Evolutionary conservation across 1,140 invertebrate species (phyloP).

Genomic region (Theocolax elegans): DNA sequence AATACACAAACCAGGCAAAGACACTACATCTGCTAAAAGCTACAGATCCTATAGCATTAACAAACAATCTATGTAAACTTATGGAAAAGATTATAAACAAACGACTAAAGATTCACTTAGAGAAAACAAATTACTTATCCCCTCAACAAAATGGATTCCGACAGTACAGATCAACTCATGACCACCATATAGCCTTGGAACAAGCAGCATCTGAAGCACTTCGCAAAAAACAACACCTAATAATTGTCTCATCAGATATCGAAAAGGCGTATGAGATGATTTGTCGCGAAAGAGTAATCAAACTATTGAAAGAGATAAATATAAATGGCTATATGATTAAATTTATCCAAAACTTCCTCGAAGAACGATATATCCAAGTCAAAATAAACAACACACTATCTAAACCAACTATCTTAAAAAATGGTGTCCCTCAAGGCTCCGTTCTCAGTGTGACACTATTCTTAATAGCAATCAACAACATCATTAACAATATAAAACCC

Average conservation of each 20-base stretch:
- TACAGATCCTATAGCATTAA: constrained; percentile 54
- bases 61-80: constrained; percentile 52
- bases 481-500: too few relatives aligned
- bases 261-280: constrained; percentile 50
- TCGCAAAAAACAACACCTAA: constrained; percentile 41
- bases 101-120: constrained; percentile 36
- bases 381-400: too few relatives aligned
- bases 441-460: too few relatives aligned
- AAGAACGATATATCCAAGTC: not conserved
- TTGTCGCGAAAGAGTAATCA: not conserved
- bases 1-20: constrained; percentile 57
- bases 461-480: too few relatives aligned
- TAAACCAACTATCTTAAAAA: too few relatives aligned
- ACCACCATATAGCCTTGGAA: constrained; percentile 45
- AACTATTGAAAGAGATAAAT: not conserved
- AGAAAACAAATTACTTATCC: constrained; percentile 45
- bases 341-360: constrained; percentile 39
- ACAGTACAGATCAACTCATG: constrained; percentile 44
- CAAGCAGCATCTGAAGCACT: constrained; percentile 46
- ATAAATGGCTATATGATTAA: constrained; percentile 33
- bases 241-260: constrained; percentile 9
- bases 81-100: constrained; percentile 50
- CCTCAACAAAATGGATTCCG: constrained; percentile 46
- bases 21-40: constrained; percentile 24
- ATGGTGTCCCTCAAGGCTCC: too few relatives aligned